These are phyloP conservation scores for Odocoileus hemionus DNA, from an alignment of 2,113 vertebrate species.

Conservation along the genomic window DNA sequence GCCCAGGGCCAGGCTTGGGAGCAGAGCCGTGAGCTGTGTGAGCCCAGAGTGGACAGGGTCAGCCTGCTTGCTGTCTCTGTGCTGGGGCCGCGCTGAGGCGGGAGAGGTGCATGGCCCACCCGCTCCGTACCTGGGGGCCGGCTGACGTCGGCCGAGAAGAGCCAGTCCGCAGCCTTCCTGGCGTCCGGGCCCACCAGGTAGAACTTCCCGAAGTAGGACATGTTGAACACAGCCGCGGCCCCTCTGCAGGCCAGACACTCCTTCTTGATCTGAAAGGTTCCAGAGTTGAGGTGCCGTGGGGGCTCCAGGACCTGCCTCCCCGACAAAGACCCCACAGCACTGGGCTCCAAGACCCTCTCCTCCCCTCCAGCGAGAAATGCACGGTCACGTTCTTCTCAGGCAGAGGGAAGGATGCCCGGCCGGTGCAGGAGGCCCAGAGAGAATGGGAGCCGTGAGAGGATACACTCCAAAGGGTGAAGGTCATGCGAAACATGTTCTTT, in stretches of 20 bases:
- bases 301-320: background rate
- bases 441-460: accelerated
- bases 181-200: slow-evolving; percentile 94
- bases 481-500: accelerated
- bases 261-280: slow-evolving; percentile 84
- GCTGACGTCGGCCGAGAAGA: slow-evolving; percentile 92
- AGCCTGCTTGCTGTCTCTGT: accelerated
- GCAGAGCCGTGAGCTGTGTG: background rate
- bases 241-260: slow-evolving; percentile 93
- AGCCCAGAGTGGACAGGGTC: accelerated
- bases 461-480: background rate
- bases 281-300: accelerated
- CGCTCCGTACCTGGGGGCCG: slow-evolving; percentile 86
- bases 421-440: background rate
- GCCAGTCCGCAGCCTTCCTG: slow-evolving; percentile 91
- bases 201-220: slow-evolving; percentile 99
- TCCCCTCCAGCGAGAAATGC: background rate
- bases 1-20: no score
- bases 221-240: slow-evolving; percentile 90
- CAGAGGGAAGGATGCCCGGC: background rate
- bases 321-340: accelerated
- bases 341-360: no score
- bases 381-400: accelerated
- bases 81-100: accelerated
- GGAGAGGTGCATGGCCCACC: accelerated